Base-by-base conservation (phyloP, 2,797 vertebrate genomes). In the Sarcoramphus papa region DNA sequence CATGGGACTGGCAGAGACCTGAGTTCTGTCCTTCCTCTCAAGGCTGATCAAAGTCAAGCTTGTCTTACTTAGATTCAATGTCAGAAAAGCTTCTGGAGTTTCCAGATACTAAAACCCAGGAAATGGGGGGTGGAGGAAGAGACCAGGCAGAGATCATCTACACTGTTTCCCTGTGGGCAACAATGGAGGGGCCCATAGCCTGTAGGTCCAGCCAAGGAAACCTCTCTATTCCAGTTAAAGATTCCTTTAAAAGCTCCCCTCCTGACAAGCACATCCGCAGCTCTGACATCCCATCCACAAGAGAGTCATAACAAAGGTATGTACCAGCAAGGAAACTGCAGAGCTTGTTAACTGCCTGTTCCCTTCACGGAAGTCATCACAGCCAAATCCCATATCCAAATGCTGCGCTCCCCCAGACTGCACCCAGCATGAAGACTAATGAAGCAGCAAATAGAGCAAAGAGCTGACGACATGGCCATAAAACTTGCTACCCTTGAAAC, bases 401-500 rank as follows among this genome's bases (percentile, higher is more conserved):
- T 3, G 7, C 59, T 48, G 64, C 0, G 2, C 60, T 79, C 31
- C 80, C 67, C 67, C 37, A 72, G 65, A 62, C 82, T 18, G 53
- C 33, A 51, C 83, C 69, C 85, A 80, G 72, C 14, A 0, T 2
- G 40, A 73, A 81, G 75, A 63, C 54, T 94, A 85, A 91, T 15
- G 68, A 94, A 84, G 94, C 88, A 83, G 72, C 51, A 95, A 83
- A 81, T 33, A 91, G 78, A 93, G 75, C 84, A 81, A 85, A 68
- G 62, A 80, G 33, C 50, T 83, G 84, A 92, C 3, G 7, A 90
- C 69, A 76, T 0, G 8, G 43, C 69, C 68, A 63, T 96, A 96
- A 92, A 91, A 90, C 33, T 73, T 62, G 40, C 35, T 93, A 51
- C 60, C 20, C 62, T 85, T 68, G 48, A 89, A 95, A 83, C 65